Conservation (phyloP, 1,140 invertebrate genomes). For the Drosophila lowei region DNA sequence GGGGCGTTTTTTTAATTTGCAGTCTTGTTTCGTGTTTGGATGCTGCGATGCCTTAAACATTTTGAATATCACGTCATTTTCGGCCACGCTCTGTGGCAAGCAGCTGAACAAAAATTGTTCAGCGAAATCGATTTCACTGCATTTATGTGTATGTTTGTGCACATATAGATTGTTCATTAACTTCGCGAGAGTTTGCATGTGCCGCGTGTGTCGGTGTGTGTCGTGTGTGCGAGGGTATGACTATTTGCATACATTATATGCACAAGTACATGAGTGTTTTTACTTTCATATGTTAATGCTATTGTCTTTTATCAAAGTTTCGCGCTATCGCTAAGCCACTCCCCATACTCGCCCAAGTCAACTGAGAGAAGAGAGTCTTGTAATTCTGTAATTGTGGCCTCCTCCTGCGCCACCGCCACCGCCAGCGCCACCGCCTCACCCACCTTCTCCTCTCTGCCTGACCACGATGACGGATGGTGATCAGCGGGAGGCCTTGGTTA, state of each 20-base stretch:
- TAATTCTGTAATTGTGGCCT: conserved; percentile 7
- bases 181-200: conserved; percentile 9
- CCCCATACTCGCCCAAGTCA: conserved; percentile 27
- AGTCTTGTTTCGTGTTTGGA: conserved; percentile 25
- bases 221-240: conserved; percentile 13
- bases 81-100: conserved; percentile 33
- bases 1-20: conserved; percentile 53
- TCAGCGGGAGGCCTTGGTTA: conserved; percentile 85
- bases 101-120: conserved; percentile 17
- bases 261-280: conserved; percentile 3
- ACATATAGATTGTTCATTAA: conserved; percentile 4
- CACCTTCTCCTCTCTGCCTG: conserved; percentile 1
- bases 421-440: conserved; percentile 18
- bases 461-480: conserved; percentile 66
- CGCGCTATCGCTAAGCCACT: conserved; percentile 69
- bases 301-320: conserved; percentile 63
- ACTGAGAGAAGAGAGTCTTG: conserved; percentile 12
- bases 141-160: conserved; percentile 23
- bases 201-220: background rate
- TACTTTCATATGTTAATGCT: conserved; percentile 63
- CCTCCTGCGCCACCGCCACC: conserved; percentile 9
- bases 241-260: conserved; percentile 23
- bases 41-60: conserved; percentile 44
- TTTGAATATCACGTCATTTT: conserved; percentile 73
- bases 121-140: conserved; percentile 64